Evolutionary conservation across 2,113 vertebrate genomes (phyloP), one percentile per base, ranked within the genome.

Genomic region (Caloenas nicobarica): DNA sequence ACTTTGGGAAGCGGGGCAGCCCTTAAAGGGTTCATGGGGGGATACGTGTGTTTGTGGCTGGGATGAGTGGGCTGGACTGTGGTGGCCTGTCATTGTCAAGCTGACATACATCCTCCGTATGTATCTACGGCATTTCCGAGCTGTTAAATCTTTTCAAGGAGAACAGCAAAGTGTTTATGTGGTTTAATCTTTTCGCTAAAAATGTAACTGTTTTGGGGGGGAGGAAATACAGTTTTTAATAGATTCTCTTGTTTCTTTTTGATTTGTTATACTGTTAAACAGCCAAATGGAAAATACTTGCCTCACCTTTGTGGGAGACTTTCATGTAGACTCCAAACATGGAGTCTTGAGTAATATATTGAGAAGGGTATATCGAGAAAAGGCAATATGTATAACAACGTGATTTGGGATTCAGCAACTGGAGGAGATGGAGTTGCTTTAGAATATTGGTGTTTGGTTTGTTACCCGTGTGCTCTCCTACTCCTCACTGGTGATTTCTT

Each of bases 181-280:
- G 76, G 85, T 88, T 97, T 93, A 69, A 58, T 90, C 88, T 95
- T 95, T 95, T 91, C 64, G 82, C 86, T 74, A 26, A 88, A 96
- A 90, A 57, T 95, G 78, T 96, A 93, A 88, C 64, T 97, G n/a
- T 46, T 46, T 76, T 60, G 64, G 56, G 70, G 31, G 42, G 70
- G 9, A 10, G 31, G 36, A 66, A 96, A 95, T 96, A 88, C 78
- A 91, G 70, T 94, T 97, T 97, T 96, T 97, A 95, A 96, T 96
- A 92, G 91, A 80, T 79, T 1, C 73, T 78, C 56, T 82, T 85
- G 96, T 85, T 95, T 91, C 56, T 80, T 91, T 70, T 16, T 91
- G 70, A 88, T 87, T 78, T 84, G 71, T 92, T 95, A 10, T n/a
- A 34, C 42, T 83, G 62, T 48, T 86, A 33, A 66, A 13, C 29